Base-by-base conservation (phyloP, 1,140 invertebrate species). In the Druon quercuslanigerum region DNA sequence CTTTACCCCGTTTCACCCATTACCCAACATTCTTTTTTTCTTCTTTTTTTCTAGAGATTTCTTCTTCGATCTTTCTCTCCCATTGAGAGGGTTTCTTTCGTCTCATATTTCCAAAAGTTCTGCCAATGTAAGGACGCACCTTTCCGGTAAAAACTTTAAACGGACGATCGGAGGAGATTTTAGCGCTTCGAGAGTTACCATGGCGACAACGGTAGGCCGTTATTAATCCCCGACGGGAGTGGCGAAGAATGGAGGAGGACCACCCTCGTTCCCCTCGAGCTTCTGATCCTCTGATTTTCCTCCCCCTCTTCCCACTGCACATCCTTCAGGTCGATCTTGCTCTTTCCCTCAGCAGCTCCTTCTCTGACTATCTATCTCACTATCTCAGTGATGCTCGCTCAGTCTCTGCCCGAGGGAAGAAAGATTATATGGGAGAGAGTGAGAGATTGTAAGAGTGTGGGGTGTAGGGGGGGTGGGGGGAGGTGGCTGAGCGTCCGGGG, bases 221-320 rank as follows among this genome's bases (percentile, higher is more conserved):
- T 87, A 87, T 88, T 88, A 87, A 87, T 88, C 82, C 82, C 83
- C 76, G 71, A 75, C 79, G 82, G 80, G 81, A 83, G 77, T 82
- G 79, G 81, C 60, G 72, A 80, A 83, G 80, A 81, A 83, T 83
- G 82, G 77, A 77, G 80, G 81, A 81, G 79, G 74, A 77, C 80
- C 81, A 79, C 82, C 78, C 82, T 75, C 71, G 75, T 54, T 71
- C 60, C 77, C 72, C 74, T 57, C 72, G 74, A 79, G 72, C 51
- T 74, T 79, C 60, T 74, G 71, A 78, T 75, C 74, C 80, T 78
- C 78, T 75, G 70, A 79, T 57, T 83, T 80, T 72, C 80, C 75
- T 33, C 71, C 33, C 60, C 50, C 56, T 51, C 73, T 50, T 33
- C 73, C 72, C 70, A 57, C 16, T 16, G 4, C 25, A 3, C 57